Base-by-base conservation (phyloP, 1,140 invertebrate species). In the Batillaria attramentaria region DNA sequence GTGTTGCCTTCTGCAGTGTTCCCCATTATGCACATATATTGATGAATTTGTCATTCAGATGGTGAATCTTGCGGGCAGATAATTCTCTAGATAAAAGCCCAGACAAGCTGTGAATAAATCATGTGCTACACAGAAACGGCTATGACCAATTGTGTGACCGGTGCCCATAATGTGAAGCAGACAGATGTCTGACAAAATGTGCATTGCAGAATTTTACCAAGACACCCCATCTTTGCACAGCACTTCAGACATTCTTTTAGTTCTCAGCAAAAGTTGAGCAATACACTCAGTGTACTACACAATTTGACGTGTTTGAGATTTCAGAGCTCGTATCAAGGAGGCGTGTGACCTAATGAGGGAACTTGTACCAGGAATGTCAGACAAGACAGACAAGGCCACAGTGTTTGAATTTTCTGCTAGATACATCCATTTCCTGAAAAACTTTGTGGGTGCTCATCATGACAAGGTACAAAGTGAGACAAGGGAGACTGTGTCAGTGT, bases 361-460 rank as follows among this genome's bases (percentile, higher is more conserved):
- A 54, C 79, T 91, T 16, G 87, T 92, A 24, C 91, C 91, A 65
- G 91, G 91, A 31, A 83, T 92, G 81, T 90, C 86, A 41, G 89
- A 91, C 10, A 92, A 91, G 80, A 91, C 91, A 31, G 91, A 92
- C 81, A 91, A 92, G 80, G 91, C 91, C 10, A 91, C 91, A 43
- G 90, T 91, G 60, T 90, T 92, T 84, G 91, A 92, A 77, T 90
- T 88, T 85, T 88, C 90, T 46, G 91, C 90, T 31, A 84, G 87
- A 81, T 92, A 91, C 82, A 84, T 92, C 8, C 84, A 87, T 65
- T 89, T 85, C 69, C 83, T 90, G 31, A 89, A 88, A 76, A 81
- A 81, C n/a, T 85, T 87, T 78, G 83, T 85, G 41, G 89, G 88
- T 35, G 83, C 79, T 18, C 77, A 86, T 72, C 85, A 87, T 84